Evolutionary conservation across 2,113 vertebrate genomes (phyloP).

Genomic region (Limnothrissa miodon): DNA sequence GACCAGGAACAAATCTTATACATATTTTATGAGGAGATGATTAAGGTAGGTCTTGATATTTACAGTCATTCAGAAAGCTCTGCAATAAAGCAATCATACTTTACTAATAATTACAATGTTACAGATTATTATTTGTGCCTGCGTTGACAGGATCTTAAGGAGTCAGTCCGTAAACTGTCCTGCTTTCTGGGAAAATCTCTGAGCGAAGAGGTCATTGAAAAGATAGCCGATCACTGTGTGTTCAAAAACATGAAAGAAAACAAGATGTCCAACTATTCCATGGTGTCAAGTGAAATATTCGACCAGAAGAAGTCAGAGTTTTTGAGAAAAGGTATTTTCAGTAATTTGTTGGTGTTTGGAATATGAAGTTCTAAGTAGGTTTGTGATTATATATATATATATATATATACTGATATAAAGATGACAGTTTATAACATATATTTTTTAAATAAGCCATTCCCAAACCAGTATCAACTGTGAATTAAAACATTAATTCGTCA

Average conservation of each 20-base stretch:
- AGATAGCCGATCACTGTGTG: conserved; percentile 58
- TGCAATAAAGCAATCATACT: neutral
- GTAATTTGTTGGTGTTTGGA: neutral
- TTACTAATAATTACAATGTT: neutral
- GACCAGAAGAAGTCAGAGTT: conserved; percentile 64
- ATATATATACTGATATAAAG: too few relatives aligned
- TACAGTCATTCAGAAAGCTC: neutral
- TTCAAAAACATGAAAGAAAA: conserved; percentile 73
- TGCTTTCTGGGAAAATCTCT: conserved; percentile 60
- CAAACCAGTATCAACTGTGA: too few relatives aligned
- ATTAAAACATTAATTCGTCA: neutral
- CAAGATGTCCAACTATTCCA: conserved; percentile 70
- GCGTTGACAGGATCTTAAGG: conserved; percentile 59
- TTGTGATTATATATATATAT: too few relatives aligned
- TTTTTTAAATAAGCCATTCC: too few relatives aligned
- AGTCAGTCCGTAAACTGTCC: conserved; percentile 45
- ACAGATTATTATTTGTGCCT: neutral
- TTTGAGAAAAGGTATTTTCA: conserved; percentile 65
- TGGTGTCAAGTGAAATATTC: conserved; percentile 56
- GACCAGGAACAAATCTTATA: conserved; percentile 55
- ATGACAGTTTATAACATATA: too few relatives aligned
- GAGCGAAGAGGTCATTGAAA: conserved; percentile 48
- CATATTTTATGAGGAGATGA: conserved; percentile 61
- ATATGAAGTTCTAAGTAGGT: neutral
- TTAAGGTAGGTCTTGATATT: conserved; percentile 39